Base-by-base conservation (phyloP, 2,797 vertebrate genomes). In the Hoplostethus atlanticus region DNA sequence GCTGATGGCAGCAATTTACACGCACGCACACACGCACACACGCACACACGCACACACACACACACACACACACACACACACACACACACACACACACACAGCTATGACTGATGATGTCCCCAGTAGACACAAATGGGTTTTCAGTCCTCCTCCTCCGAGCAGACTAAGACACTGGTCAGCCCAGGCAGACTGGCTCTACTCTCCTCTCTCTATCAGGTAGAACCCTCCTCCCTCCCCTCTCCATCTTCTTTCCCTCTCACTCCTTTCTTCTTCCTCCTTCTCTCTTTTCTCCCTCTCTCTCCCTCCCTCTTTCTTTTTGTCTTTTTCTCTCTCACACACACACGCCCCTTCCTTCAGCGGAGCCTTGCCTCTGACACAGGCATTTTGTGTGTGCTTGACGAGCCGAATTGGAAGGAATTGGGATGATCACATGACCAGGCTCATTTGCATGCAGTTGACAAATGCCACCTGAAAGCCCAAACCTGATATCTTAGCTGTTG, bases 381-480 rank as follows among this genome's bases (percentile, higher is more conserved):
- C 66, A 17, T 78, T 78, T 81, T 77, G 67, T 86, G 54, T 28
- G 47, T 58, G 81, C 81, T 79, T 59, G 56, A 81, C 78, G 73
- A 86, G 72, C 68, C 76, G n/a, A 67, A 60, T 50, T 63, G 42
- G 76, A 63, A 55, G 63, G 55, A 68, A 85, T 76, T 70, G 55
- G 73, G 66, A 64, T 12, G 55, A 80, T 82, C 81, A 69, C 72
- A 65, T 71, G 56, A 73, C 75, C 54, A 4, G 54, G 34, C 67
- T 79, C 53, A 56, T 60, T 80, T 61, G 53, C 64, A 62, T 51
- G 38, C 40, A 50, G 75, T 68, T 66, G 57, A 36, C 69, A 78
- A 85, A 82, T 30, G 17, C 57, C 63, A 50, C 50, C 28, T 15
- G 30, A 68, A 77, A 73, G 58, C 48, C 48, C 55, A 44, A 68